Evolutionary conservation across 2,113 vertebrate species (phyloP).

Genomic region (Rhinolophus ferrumequinum): DNA sequence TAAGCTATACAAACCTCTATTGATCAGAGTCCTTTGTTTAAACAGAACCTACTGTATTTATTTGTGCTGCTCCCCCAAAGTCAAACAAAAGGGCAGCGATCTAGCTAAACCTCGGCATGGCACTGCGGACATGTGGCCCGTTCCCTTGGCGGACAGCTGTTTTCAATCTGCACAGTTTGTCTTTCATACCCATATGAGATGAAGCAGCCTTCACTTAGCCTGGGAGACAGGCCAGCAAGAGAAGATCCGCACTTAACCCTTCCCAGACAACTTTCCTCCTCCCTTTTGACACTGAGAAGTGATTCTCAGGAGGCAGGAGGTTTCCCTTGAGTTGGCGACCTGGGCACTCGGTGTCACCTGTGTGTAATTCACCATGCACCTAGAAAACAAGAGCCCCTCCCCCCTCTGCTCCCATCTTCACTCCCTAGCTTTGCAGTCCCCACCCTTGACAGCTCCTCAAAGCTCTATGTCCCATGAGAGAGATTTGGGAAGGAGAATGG

Average conservation of each 20-base stretch:
- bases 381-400: background rate
- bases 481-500: background rate
- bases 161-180: constrained; percentile 91
- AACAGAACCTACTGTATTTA: constrained; percentile 90
- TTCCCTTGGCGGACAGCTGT: constrained; percentile 90
- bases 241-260: constrained; percentile 90
- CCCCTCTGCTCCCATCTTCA: background rate
- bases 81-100: constrained; percentile 88
- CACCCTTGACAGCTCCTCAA: background rate
- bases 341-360: background rate
- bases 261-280: constrained; percentile 73
- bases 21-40: constrained; percentile 89
- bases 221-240: constrained; percentile 90
- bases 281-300: background rate
- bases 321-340: background rate
- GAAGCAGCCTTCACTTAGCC: constrained; percentile 89
- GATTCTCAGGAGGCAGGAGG: background rate
- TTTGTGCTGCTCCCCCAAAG: constrained; percentile 85
- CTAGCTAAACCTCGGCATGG: constrained; percentile 85
- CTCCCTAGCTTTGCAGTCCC: background rate
- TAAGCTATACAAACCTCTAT: constrained; percentile 89
- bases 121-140: constrained; percentile 85
- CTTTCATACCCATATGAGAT: constrained; percentile 89
- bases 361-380: accelerated
- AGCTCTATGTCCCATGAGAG: background rate